Evolutionary conservation across 2,797 vertebrate genomes (phyloP).

Genomic region (Chiroxiphia lanceolata): DNA sequence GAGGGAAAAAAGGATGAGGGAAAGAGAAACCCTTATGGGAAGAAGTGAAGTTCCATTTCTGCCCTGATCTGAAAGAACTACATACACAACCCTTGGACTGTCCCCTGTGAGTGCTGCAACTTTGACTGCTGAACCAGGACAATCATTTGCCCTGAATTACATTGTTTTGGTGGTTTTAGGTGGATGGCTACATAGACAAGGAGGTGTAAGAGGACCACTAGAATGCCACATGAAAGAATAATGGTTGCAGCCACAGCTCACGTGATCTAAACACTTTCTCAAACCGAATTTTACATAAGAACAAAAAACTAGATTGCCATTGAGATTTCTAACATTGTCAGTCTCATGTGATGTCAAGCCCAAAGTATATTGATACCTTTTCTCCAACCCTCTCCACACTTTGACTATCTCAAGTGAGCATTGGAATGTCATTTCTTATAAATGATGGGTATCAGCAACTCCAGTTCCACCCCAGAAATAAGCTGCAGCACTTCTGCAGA

Average conservation of each 20-base stretch:
- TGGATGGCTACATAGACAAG: background rate
- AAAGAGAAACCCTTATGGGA: background rate
- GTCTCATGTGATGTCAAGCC: background rate
- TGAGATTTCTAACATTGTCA: background rate
- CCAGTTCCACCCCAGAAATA: background rate
- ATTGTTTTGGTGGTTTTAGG: background rate
- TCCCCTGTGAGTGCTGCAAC: background rate
- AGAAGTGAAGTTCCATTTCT: background rate
- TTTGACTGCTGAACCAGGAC: background rate
- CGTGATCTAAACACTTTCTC: background rate
- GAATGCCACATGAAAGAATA: background rate
- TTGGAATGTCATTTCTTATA: background rate
- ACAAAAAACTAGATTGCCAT: background rate
- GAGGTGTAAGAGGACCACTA: background rate
- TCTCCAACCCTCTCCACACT: background rate
- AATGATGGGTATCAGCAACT: background rate
- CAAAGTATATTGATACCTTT: background rate
- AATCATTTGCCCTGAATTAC: background rate
- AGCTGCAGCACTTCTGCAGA: background rate
- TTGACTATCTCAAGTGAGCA: background rate
- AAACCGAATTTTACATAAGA: background rate
- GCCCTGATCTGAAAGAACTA: background rate
- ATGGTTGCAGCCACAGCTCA: background rate
- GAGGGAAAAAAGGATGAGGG: background rate
- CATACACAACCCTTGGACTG: rapidly evolving